A percentile compares a stretch with the other conserved stretches of the same genome.
These are phyloP conservation scores for Allygus modestus DNA, from an alignment of 2,888 invertebrate genomes.

Conservation along the genomic window DNA sequence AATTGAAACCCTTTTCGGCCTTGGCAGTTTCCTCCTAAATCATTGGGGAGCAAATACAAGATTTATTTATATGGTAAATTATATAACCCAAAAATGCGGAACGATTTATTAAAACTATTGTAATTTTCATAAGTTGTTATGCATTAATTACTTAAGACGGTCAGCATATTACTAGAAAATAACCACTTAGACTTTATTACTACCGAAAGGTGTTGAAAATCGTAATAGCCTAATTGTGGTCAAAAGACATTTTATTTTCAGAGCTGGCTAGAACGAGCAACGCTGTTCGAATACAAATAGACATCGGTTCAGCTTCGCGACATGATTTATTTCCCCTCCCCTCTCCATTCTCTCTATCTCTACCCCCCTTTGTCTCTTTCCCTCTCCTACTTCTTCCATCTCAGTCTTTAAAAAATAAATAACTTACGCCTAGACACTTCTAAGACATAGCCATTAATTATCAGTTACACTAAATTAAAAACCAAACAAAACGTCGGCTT, in stretches of 20 bases:
- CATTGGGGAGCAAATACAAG: too few relatives aligned
- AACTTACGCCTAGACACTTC: slow-evolving; percentile 41
- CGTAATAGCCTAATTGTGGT: neutral
- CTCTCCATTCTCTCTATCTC: neutral
- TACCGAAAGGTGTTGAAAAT: neutral
- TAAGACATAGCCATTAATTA: slow-evolving; percentile 21
- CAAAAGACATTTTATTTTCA: slow-evolving; percentile 30
- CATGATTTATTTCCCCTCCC: slow-evolving; percentile 30
- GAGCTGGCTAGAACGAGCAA: neutral
- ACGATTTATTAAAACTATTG: too few relatives aligned
- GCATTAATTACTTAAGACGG: too few relatives aligned
- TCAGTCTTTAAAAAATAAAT: slow-evolving; percentile 35
- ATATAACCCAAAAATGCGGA: too few relatives aligned
- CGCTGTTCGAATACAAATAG: slow-evolving; percentile 36
- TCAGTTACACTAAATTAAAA: slow-evolving; percentile 41
- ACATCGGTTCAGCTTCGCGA: slow-evolving; percentile 17
- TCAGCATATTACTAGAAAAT: too few relatives aligned
- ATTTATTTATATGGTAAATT: too few relatives aligned
- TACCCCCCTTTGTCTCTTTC: neutral
- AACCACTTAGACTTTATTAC: too few relatives aligned
- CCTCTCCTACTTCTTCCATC: neutral
- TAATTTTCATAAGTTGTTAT: too few relatives aligned
- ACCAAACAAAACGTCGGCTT: slow-evolving; percentile 23
- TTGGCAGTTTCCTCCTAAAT: too few relatives aligned
- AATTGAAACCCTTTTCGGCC: too few relatives aligned